A percentile compares a stretch with the other conserved stretches of the same genome.
These are phyloP conservation scores for Pseudomyrmex cubaensis DNA, from an alignment of 1,140 invertebrate genomes.

Conservation along the genomic window DNA sequence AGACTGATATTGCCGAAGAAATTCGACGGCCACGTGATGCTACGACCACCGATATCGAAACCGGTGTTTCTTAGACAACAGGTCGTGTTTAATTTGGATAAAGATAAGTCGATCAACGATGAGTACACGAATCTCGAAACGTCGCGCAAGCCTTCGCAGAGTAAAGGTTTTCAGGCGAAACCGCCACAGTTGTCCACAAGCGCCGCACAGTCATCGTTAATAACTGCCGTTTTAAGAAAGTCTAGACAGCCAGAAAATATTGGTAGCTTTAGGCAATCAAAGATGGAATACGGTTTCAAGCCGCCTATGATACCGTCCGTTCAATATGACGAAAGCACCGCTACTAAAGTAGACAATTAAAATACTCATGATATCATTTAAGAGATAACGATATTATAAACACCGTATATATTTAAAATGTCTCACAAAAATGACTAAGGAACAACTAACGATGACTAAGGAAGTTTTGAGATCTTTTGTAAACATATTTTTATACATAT, in stretches of 20 bases:
- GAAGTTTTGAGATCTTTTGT: too few relatives aligned
- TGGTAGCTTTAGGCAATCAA: slow-evolving; percentile 87
- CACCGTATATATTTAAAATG: too few relatives aligned
- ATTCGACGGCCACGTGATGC: slow-evolving; percentile 3
- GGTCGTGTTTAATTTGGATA: slow-evolving; percentile 48
- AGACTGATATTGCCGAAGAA: slow-evolving; percentile 57
- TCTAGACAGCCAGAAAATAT: slow-evolving; percentile 82
- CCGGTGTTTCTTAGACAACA: slow-evolving; percentile 4
- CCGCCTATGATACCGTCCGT: slow-evolving; percentile 92
- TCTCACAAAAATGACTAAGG: too few relatives aligned
- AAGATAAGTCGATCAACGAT: slow-evolving; percentile 69
- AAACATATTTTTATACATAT: too few relatives aligned
- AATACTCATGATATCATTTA: too few relatives aligned
- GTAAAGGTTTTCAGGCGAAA: slow-evolving; percentile 44
- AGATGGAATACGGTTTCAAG: slow-evolving; percentile 93
- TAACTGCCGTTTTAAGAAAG: slow-evolving; percentile 68
- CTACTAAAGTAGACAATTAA: slow-evolving; percentile 78
- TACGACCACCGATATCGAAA: slow-evolving; percentile 15
- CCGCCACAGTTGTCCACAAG: slow-evolving; percentile 27
- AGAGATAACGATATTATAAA: too few relatives aligned
- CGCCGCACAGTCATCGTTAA: slow-evolving; percentile 55
- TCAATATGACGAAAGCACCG: slow-evolving; percentile 89
- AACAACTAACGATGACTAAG: too few relatives aligned
- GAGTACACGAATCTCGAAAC: slow-evolving; percentile 84
- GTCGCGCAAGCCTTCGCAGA: slow-evolving; percentile 28